Base-by-base conservation (phyloP, 2,888 invertebrate genomes). In the Drosophila meridiana region DNA sequence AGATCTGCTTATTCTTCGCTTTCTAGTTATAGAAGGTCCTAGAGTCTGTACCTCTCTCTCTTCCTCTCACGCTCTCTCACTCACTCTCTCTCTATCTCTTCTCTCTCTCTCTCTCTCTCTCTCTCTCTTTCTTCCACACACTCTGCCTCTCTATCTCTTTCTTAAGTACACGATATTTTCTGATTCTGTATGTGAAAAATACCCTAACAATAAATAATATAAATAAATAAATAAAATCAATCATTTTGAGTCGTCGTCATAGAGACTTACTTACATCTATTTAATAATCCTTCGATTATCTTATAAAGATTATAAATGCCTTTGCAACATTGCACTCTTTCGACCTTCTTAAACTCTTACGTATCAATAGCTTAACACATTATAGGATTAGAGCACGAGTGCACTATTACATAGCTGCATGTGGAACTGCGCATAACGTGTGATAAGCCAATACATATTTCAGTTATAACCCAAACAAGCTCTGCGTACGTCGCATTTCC, bases 401-500 rank as follows among this genome's bases (percentile, higher is more conserved):
- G 32, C 6, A 26, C 3, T 20, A 30, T 45, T 30, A 11, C 30
- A 55, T n/a, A 38, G 30, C n/a, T 42, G 20, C 28, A 34, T 59
- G 56, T 34, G 13, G n/a, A 65, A 55, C n/a, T 28, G 45, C 8
- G 47, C 38, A 52, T 47, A 50, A 32, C 26, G 43, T 48, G 57
- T 61, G 79, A 50, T 53, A 67, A 64, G 48, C 59, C 9, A 60
- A 58, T 64, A 34, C 42, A 76, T 48, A 52, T 32, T 55, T 63
- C 57, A 20, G 30, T 43, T 69, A 47, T 40, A 45, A 14, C 28
- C 34, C n/a, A 48, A 61, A 58, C 62, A 64, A 76, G 57, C 56
- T 66, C 56, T 55, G 11, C 34, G 30, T 34, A 28, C 45, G 38
- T 40, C 40, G 50, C 56, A 77, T 77, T 81, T 77, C 81, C 78